Percentiles rank a stretch among this genome's conserved stretches.
These are phyloP conservation scores for Neoascia interrupta DNA, from an alignment of 2,888 invertebrate species.

Conservation along the genomic window DNA sequence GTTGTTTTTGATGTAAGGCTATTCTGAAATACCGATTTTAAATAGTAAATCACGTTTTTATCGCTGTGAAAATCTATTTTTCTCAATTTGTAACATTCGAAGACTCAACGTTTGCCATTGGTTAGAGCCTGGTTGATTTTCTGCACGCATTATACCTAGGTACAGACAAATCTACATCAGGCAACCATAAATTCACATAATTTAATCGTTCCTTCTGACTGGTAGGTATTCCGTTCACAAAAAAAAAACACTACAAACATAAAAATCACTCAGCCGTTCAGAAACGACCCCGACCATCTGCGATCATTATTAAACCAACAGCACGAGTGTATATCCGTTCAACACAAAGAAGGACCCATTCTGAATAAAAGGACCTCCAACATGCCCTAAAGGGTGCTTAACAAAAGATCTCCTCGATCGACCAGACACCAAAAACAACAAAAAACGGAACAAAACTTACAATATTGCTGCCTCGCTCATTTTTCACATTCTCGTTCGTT, in stretches of 20 bases:
- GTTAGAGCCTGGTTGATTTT: too few relatives aligned
- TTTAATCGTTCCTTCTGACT: not conserved
- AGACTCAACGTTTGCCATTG: too few relatives aligned
- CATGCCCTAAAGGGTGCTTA: constrained; percentile 32
- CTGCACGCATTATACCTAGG: too few relatives aligned
- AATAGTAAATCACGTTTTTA: not conserved
- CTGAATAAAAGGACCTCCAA: not conserved
- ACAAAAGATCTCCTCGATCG: constrained; percentile 32
- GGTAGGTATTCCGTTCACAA: not conserved
- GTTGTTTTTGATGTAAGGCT: too few relatives aligned
- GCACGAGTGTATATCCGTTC: constrained; percentile 13
- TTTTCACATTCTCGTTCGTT: constrained; percentile 12
- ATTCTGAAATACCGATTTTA: too few relatives aligned
- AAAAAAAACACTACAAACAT: constrained; percentile 6
- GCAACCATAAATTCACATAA: not conserved
- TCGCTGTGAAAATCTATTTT: too few relatives aligned
- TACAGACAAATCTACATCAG: too few relatives aligned
- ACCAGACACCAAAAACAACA: constrained; percentile 35
- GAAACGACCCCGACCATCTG: constrained; percentile 44
- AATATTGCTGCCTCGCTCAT: constrained; percentile 2
- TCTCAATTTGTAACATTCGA: too few relatives aligned
- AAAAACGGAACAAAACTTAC: constrained; percentile 5
- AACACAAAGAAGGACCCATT: constrained; percentile 14
- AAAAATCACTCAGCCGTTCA: constrained; percentile 20
- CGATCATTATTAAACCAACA: constrained; percentile 36